Evolutionary conservation across 2,113 vertebrate species (phyloP).

Genomic region (Indicator maculatus): DNA sequence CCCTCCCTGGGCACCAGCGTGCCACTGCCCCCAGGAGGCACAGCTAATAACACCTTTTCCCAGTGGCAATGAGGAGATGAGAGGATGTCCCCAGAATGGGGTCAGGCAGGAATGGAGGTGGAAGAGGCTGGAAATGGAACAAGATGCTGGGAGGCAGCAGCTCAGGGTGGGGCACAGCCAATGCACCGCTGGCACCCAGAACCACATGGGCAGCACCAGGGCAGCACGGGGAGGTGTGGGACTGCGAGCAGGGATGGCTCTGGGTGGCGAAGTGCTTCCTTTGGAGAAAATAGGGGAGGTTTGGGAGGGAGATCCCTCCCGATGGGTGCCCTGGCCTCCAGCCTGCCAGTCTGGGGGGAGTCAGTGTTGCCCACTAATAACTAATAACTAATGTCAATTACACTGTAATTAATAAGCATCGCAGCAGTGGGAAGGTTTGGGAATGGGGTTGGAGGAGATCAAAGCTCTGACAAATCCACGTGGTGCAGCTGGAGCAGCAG

Average conservation of each 20-base stretch:
- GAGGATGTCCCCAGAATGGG: constrained; percentile 9
- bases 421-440: not conserved
- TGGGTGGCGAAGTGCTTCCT: not conserved
- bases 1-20: not conserved
- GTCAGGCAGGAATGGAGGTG: constrained; percentile 2
- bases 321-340: not conserved
- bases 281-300: not conserved
- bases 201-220: not conserved
- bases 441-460: not conserved
- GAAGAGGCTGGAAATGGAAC: not conserved
- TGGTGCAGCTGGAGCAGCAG: fast-evolving
- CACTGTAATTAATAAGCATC: not conserved
- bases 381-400: not conserved
- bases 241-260: fast-evolving
- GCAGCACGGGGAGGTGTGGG: not conserved
- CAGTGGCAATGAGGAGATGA: not conserved
- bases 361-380: not conserved
- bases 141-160: fast-evolving
- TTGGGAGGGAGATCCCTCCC: not conserved
- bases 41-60: not conserved
- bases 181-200: not conserved
- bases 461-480: not conserved
- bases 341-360: not conserved
- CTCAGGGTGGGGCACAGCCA: fast-evolving
- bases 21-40: not conserved